Base-by-base conservation (phyloP, 1,140 invertebrate species). In the Diachasma alloeum region DNA sequence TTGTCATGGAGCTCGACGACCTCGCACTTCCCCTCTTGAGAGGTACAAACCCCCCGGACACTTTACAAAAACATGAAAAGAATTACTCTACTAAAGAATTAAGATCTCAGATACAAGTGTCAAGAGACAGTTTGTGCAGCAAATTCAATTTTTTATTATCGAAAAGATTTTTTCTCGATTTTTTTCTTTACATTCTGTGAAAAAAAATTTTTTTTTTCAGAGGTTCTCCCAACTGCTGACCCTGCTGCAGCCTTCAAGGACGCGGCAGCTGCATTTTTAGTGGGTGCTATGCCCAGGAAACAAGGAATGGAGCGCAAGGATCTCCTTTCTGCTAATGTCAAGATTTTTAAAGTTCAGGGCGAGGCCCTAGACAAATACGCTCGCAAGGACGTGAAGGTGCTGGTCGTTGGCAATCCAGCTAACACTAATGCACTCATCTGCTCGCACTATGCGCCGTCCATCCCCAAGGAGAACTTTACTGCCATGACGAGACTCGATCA, bases 241-340 rank as follows among this genome's bases (percentile, higher is more conserved):
- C 95, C 96, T 48, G 93, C 92, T 70, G 93, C 93, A 56, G 99
- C 96, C 48, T 99, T 99, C 89, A 97, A 97, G 84, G 95, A 98
- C 91, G 96, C 99, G 68, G 96, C 98, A 83, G 96, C 97, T 67
- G 99, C 97, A n/a, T 99, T 99, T 85, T 91, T 99, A 63, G 97
- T 99, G 46, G 99, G 99, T 56, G 95, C 99, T 6, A 99, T 99
- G 98, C 99, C 99, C 0, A 93, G 99, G 17, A 96, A 95, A 84
- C 96, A 99, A 86, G 98, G 98, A 59, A 99, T 99, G 99, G 98
- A 99, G 87, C 93, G 99, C 48, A 99, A 99, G 89, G 99, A 99
- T 87, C 89, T 97, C 26, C 86, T 96, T 0, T 95, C 97, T 46
- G 98, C 98, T 9, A 99, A 99, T 91, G 98, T 99, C 5, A 98